Evolutionary conservation across 1,140 invertebrate species (phyloP).

Genomic region (Heliconius hewitsoni): DNA sequence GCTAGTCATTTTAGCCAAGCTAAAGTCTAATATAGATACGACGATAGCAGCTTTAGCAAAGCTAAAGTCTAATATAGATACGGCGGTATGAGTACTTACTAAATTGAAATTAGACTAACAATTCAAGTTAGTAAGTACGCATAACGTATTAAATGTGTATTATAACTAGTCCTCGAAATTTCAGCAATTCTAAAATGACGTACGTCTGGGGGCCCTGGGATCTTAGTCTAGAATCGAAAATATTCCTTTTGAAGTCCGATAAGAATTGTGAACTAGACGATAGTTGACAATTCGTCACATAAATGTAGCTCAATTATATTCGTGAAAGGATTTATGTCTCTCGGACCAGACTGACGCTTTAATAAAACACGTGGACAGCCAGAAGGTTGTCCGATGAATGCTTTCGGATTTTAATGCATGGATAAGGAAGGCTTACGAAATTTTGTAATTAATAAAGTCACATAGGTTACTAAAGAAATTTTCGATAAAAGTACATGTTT

Average conservation of each 20-base stretch:
- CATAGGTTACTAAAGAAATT: background rate
- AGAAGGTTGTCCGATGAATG: conserved; percentile 18
- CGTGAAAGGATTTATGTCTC: conserved; percentile 41
- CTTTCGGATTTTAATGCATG: conserved; percentile 11
- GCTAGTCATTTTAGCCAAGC: too few species aligned
- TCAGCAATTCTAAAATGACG: too few species aligned
- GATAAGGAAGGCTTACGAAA: conserved; percentile 9
- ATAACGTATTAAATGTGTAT: too few species aligned
- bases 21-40: too few species aligned
- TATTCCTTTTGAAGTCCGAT: conserved; percentile 28
- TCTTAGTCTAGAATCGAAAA: conserved; percentile 17
- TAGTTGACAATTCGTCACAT: conserved; percentile 40
- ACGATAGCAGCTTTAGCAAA: too few species aligned
- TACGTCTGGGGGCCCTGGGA: too few species aligned
- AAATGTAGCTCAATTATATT: conserved; percentile 48
- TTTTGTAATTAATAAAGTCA: background rate
- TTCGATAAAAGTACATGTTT: background rate
- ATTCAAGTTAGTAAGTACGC: too few species aligned
- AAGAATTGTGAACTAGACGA: conserved; percentile 35
- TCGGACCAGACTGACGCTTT: conserved; percentile 32
- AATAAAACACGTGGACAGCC: conserved; percentile 23
- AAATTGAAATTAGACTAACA: too few species aligned
- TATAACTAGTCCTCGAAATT: too few species aligned
- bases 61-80: too few species aligned
- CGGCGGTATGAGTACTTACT: too few species aligned